Evolutionary conservation across 2,888 invertebrate genomes (phyloP).

Genomic region (Nineta flava): DNA sequence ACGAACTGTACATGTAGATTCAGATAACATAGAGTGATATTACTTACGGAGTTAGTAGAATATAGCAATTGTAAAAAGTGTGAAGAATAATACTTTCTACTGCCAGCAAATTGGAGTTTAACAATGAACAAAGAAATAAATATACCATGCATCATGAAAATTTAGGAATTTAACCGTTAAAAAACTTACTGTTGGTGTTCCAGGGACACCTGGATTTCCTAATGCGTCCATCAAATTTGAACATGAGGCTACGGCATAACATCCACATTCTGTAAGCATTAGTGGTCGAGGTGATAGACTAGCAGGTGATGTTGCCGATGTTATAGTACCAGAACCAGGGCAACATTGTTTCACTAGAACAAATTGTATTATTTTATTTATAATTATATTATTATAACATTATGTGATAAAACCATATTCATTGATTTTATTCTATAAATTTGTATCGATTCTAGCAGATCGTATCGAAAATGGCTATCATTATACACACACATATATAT

Average conservation of each 20-base stretch:
- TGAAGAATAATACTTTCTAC: too few relatives aligned
- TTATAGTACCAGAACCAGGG: not conserved
- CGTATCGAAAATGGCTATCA: too few relatives aligned
- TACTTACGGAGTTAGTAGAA: too few relatives aligned
- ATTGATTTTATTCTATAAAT: too few relatives aligned
- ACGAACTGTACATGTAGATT: too few relatives aligned
- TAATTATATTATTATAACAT: not conserved
- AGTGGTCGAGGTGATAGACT: not conserved
- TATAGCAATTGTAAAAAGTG: too few relatives aligned
- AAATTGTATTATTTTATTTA: not conserved
- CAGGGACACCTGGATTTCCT: not conserved
- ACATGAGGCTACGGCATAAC: not conserved
- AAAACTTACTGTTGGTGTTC: not conserved
- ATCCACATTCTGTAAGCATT: not conserved
- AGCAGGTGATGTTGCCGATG: not conserved
- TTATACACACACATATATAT: too few relatives aligned
- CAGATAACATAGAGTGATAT: too few relatives aligned
- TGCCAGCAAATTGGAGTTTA: too few relatives aligned
- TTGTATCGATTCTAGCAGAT: too few relatives aligned
- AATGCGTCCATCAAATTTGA: not conserved
- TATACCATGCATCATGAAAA: too few relatives aligned
- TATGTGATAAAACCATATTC: not conserved
- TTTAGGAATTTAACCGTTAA: too few relatives aligned
- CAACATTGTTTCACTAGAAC: not conserved
- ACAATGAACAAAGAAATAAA: not conserved